Evolutionary conservation across 2,888 invertebrate genomes (phyloP), one percentile per base, ranked within the genome.

Genomic region (Altica lythri): DNA sequence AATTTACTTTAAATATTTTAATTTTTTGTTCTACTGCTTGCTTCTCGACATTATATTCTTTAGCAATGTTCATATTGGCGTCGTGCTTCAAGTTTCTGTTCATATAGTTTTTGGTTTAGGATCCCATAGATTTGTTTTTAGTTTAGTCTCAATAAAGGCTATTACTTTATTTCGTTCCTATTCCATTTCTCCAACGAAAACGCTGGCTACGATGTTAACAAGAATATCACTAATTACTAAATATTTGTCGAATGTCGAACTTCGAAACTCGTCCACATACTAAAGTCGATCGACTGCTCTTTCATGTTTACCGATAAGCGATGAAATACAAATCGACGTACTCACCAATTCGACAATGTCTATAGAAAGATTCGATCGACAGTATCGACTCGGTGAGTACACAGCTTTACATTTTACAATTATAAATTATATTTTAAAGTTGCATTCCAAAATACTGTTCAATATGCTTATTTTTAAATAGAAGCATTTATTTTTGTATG

Each of bases 261-360:
- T 9, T 35, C 37, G 37, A 35, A 35, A 35, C 37, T 12, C 37
- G 5, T 35, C 37, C 37, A 35, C 37, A 35, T 13, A 35, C 37
- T 35, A 35, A 35, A 35, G 37, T 35, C 37, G 37, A 35, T 35
- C 37, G 37, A 35, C 37, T 35, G 16, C 37, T 35, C 37, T 35
- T 35, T 35, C 16, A 35, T 35, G 37, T 35, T 35, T 35, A 35
- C 37, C 37, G 37, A 35, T 13, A 35, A 35, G n/a, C 37, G 12
- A 4, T 35, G 37, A 13, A 35, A 35, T 12, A 35, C 37, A 35
- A 35, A 35, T 35, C 37, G 37, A 35, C 13, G n/a, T n/a, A n/a
- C n/a, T n/a, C n/a, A n/a, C n/a, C n/a, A n/a, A n/a, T n/a, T n/a
- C n/a, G n/a, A n/a, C n/a, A n/a, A 35, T 35, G 37, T 35, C 37